These are phyloP conservation scores for Sitta carolinensis DNA, from an alignment of 2,797 vertebrate species.

Conservation along the genomic window DNA sequence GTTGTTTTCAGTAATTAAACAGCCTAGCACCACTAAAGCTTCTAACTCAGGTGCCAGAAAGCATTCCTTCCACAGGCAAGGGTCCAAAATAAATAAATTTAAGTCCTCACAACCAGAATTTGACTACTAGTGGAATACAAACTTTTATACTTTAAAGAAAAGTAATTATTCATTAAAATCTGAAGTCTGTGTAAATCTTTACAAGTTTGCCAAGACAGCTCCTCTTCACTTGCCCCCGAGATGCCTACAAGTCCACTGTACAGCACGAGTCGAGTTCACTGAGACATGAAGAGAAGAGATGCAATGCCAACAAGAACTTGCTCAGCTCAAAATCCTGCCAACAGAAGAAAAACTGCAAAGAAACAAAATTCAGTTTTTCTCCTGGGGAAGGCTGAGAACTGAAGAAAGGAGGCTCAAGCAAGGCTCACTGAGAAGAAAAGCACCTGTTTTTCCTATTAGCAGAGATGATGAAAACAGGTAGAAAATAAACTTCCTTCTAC, in stretches of 20 bases:
- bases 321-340: neutral
- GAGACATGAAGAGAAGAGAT: neutral
- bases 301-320: neutral
- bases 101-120: neutral
- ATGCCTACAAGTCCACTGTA: neutral
- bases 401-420: neutral
- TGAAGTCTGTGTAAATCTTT: neutral
- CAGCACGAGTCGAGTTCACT: neutral
- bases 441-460: neutral
- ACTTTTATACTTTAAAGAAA: neutral
- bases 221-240: neutral
- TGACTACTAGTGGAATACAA: neutral
- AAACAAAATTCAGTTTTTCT: neutral
- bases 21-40: neutral
- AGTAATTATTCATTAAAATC: neutral
- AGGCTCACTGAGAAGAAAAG: neutral
- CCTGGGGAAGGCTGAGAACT: neutral
- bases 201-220: neutral
- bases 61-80: neutral
- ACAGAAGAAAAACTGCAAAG: neutral
- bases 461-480: neutral
- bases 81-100: neutral
- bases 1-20: slow-evolving; percentile 24
- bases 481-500: neutral
- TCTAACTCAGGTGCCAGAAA: neutral